Evolutionary conservation across 2,888 invertebrate genomes (phyloP), one percentile per base, ranked within the genome.

Genomic region (Eretmocerus hayati): DNA sequence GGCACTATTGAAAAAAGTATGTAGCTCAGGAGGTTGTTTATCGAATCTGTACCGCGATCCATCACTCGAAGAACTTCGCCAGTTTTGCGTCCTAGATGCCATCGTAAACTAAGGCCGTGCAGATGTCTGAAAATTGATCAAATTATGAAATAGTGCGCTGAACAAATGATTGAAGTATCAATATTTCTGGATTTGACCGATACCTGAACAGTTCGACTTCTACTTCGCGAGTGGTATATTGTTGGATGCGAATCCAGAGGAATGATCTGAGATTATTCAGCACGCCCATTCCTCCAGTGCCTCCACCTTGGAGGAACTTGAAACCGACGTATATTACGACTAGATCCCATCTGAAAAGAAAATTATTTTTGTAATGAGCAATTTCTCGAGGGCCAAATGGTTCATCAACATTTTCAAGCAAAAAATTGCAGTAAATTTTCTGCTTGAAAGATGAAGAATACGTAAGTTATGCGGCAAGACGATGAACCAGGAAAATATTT

Each of bases 11-110:
- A 90, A 74, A 96, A 96, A 35, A 96, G 74, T 40, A 96, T 87
- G 66, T 87, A 93, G 62, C 87, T 93, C 1, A 97, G 78, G 9
- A 99, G 77, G 71, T 87, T 92, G 73, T 95, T 94, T 59, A 97
- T 92, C 46, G 94, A 94, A 61, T 90, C 92, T 0, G 96, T 96
- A 57, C 97, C 97, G 53, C 97, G 79, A 73, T 99, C 97, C 90
- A 99, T 95, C 0, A 97, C 85, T 30, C 95, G 77, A 2, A 97
- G 75, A 1, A 99, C 94, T 75, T 99, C 96, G 2, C 97, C 97
- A 0, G 97, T 97, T 75, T 97, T 97, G 11, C 96, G 76, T 2
- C 85, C 81, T 30, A 97, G 74, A 72, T 99, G 97, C 97, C 97
- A 99, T 20, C 90, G 80, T 41, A 99, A 77, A 4, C 95, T 94